Percentiles rank a stretch among this genome's conserved stretches.
Conservation (phyloP, 2,797 vertebrate species). For the Erpetoichthys calabaricus region DNA sequence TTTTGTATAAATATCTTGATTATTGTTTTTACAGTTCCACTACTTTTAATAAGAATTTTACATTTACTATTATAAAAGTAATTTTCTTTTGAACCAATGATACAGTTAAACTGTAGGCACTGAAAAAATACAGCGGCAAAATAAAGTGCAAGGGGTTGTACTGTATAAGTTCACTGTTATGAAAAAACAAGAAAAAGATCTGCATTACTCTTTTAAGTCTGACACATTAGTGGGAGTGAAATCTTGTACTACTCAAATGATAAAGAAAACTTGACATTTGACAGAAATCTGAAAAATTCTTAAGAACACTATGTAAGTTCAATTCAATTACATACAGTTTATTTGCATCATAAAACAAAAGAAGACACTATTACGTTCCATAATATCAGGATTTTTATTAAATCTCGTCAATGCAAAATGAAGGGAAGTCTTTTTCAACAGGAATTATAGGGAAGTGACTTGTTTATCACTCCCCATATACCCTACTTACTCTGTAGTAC, state of each 20-base stretch:
- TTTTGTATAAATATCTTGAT: too few relatives aligned
- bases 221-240: conserved; percentile 24
- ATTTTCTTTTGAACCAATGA: conserved; percentile 8
- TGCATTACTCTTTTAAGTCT: background rate
- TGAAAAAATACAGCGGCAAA: conserved; percentile 28
- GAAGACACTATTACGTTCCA: too few relatives aligned
- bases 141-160: conserved; percentile 17
- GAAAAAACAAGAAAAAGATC: conserved; percentile 28
- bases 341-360: too few relatives aligned
- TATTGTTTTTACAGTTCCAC: background rate
- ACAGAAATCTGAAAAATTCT: conserved; percentile 22
- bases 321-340: too few relatives aligned
- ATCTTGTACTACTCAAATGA: conserved; percentile 34
- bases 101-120: conserved; percentile 11
- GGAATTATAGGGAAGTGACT: too few relatives aligned
- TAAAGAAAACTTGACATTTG: conserved; percentile 26
- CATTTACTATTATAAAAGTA: conserved; percentile 14
- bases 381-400: too few relatives aligned
- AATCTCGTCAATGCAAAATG: too few relatives aligned
- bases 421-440: too few relatives aligned
- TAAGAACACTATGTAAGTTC: too few relatives aligned
- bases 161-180: conserved; percentile 31
- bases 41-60: conserved; percentile 18
- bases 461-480: too few relatives aligned
- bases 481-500: too few relatives aligned